Percentiles rank a stretch among this genome's conserved stretches.
These are phyloP conservation scores for Eubucco bourcierii DNA, from an alignment of 2,113 vertebrate species.

Conservation along the genomic window DNA sequence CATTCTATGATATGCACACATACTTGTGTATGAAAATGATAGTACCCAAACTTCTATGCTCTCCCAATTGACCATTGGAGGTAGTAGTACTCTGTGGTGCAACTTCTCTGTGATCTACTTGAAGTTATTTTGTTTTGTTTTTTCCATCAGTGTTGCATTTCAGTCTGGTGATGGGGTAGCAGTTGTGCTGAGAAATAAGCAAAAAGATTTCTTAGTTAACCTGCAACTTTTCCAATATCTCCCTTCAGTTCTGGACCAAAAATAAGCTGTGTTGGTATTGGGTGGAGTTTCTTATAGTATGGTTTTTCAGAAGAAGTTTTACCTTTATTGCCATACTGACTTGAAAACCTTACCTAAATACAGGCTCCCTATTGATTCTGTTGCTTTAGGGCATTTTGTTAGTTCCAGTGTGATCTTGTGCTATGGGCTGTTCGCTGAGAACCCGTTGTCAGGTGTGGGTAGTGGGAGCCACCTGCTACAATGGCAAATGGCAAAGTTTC, in stretches of 20 bases:
- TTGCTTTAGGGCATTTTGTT: neutral
- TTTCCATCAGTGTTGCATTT: neutral
- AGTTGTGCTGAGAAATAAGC: neutral
- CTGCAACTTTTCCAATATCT: neutral
- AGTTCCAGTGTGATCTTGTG: neutral
- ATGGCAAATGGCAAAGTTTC: neutral
- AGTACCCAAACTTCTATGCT: neutral
- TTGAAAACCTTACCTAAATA: neutral
- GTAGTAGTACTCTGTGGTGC: neutral
- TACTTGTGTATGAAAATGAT: neutral
- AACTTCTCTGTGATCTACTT: neutral
- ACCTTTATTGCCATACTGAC: neutral
- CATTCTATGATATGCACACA: no score
- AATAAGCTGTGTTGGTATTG: neutral
- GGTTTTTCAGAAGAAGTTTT: neutral
- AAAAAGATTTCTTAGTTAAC: neutral
- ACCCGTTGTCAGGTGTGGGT: neutral
- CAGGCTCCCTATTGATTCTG: neutral
- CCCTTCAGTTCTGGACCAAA: neutral
- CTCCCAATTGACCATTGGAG: neutral
- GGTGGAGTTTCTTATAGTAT: neutral
- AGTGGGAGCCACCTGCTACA: neutral
- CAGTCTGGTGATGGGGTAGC: neutral
- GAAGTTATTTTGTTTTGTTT: neutral
- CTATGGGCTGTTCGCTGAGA: neutral